Base-by-base conservation (phyloP, 2,797 vertebrate species). In the Synanceia verrucosa region DNA sequence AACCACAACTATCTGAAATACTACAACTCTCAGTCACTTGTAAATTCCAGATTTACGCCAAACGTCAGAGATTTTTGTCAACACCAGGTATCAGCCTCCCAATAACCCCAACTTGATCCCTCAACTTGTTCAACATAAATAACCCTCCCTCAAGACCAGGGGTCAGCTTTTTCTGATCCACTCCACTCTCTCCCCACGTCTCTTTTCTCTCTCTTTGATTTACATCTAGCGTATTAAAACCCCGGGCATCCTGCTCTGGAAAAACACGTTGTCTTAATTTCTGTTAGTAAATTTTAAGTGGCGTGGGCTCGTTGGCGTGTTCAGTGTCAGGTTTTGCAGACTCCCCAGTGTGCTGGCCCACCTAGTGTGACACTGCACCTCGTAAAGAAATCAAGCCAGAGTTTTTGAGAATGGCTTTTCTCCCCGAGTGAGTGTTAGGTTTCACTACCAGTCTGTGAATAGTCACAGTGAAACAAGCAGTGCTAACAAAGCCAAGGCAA, bases 331-430 rank as follows among this genome's bases (percentile, higher is more conserved):
- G 82, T 88, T 91, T 70, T 84, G 83, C 87, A 83, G 89, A 90
- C 86, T 89, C 86, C 90, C 88, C 85, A 81, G 83, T 2, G 89
- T 63, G 90, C 52, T 6, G 80, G 91, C 88, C 92, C 93, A 93
- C 93, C 91, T 90, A 91, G 86, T 77, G 87, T 83, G 88, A 91
- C 87, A 81, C 82, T 85, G 86, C 89, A 88, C 90, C 91, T 93
- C 89, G 65, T 94, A 92, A 94, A 94, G 83, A 89, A 89, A 89
- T 91, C 88, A 83, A 87, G 85, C 72, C 56, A 0, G 63, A 76
- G 73, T 86, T 91, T 88, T 88, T 71, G 85, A 84, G 48, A 79
- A 82, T 80, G 70, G 86, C 70, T 83, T 82, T 86, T 78, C 75
- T 83, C 81, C 85, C 83, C 0, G 18, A 81, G 87, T 19, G 78